Evolutionary conservation across 1,140 invertebrate species (phyloP).

Genomic region (Spodoptera litura): DNA sequence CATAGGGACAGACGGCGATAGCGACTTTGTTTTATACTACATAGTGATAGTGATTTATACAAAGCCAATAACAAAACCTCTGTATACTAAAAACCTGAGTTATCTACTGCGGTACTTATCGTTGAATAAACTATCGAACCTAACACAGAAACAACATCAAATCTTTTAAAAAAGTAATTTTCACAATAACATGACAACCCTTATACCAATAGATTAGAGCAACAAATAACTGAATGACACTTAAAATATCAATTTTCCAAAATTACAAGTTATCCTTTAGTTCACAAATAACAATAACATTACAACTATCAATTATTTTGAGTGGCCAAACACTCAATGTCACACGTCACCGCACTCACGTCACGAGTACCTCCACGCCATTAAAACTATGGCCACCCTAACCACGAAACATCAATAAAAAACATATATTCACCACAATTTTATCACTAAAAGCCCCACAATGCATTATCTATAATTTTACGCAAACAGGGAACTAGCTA

Average conservation of each 20-base stretch:
- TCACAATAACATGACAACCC: background rate
- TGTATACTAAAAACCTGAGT: too few species aligned
- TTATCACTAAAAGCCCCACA: slow-evolving; percentile 55
- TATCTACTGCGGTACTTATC: too few species aligned
- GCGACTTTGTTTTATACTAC: too few species aligned
- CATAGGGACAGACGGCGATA: too few species aligned
- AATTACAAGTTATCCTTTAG: slow-evolving; percentile 38
- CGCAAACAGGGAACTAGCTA: slow-evolving; percentile 38
- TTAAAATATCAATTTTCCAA: slow-evolving; percentile 20
- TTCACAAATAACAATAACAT: slow-evolving; percentile 24
- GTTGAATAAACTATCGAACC: too few species aligned
- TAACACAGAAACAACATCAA: too few species aligned
- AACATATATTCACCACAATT: slow-evolving; percentile 56
- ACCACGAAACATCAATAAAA: slow-evolving; percentile 57
- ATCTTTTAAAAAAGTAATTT: background rate
- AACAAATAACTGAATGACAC: background rate
- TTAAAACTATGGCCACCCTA: slow-evolving; percentile 45
- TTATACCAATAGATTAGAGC: background rate
- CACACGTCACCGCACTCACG: slow-evolving; percentile 44
- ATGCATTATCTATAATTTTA: slow-evolving; percentile 55
- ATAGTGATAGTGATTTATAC: too few species aligned
- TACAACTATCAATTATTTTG: slow-evolving; percentile 57
- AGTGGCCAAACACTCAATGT: slow-evolving; percentile 51
- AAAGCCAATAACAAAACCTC: too few species aligned
- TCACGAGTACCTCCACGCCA: slow-evolving; percentile 40